Percentiles rank a stretch among this genome's conserved stretches.
These are phyloP conservation scores for Leptinotarsa defecta DNA, from an alignment of 1,140 invertebrate species.

Conservation along the genomic window DNA sequence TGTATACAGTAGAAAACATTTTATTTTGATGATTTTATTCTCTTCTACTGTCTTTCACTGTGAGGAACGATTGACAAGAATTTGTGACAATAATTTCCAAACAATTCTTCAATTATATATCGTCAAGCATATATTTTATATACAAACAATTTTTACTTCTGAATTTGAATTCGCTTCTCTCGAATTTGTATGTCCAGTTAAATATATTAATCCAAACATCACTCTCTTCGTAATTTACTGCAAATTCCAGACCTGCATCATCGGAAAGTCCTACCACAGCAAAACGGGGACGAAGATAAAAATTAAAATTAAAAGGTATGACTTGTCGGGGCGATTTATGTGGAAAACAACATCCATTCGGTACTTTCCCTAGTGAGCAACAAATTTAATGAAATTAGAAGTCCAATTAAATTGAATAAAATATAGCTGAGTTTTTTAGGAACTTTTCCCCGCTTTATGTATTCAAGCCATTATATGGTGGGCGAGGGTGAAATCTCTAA, in stretches of 20 bases:
- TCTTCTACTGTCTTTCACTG: too few species aligned
- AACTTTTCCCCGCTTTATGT: constrained; percentile 5
- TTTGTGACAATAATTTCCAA: too few species aligned
- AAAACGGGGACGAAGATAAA: neutral
- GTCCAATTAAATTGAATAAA: constrained; percentile 6
- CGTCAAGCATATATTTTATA: too few species aligned
- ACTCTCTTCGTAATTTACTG: neutral
- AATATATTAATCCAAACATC: too few species aligned
- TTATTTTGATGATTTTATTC: too few species aligned
- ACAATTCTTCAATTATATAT: too few species aligned
- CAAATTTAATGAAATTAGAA: constrained; percentile 6
- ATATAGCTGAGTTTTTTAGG: neutral
- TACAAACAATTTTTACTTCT: too few species aligned
- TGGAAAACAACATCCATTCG: neutral
- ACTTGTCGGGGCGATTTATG: neutral
- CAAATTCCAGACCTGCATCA: neutral
- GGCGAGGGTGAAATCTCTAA: neutral
- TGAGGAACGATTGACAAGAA: too few species aligned
- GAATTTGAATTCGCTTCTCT: too few species aligned
- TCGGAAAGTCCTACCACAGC: neutral
- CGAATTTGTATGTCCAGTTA: too few species aligned
- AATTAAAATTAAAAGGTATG: neutral
- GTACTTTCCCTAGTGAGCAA: neutral
- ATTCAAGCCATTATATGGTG: neutral
- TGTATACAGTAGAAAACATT: too few species aligned